Base-by-base conservation (phyloP, 1,140 invertebrate genomes). In the Drosophila mayri region DNA sequence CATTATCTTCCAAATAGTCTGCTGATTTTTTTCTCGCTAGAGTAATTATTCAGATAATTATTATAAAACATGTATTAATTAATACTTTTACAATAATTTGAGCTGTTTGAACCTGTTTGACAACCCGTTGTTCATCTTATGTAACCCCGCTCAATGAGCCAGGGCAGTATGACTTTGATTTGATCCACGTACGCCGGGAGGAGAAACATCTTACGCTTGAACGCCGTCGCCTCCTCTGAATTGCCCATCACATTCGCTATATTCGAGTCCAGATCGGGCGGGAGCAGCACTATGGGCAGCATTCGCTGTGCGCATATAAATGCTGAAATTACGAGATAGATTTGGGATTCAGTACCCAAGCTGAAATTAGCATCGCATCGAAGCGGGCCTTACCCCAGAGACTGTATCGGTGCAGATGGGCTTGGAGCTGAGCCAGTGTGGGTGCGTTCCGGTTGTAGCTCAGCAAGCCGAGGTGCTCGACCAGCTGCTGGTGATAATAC, bases 121-220 rank as follows among this genome's bases (percentile, higher is more conserved):
- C 38, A 30, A 11, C 2, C 7, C 12, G 3, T 10, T 76, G 3
- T 10, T 76, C 46, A 84, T 30, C 79, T 90, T 18, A 92, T 79
- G 43, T 67, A 88, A 37, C 64, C 65, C 28, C 72, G 59, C 18
- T 76, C 35, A 40, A 87, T 88, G 8, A 92, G 67, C 91, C 90
- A 92, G 14, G 91, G 91, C 16, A 92, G 52, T 35, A 92, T 87
- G 0, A 54, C 57, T 60, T 86, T 78, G 8, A 91, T 87, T 57
- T 91, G 83, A 25, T 76, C 58, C 9, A 84, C 68, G 58, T 91
- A 92, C 9, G 55, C 82, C 14, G 87, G 79, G 54, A 87, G 81
- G 0, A 75, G 50, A 22, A 87, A 81, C 60, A 84, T 66, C 49
- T 81, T 68, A 10, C 73, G 81, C 68, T 92, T 91, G 49, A 92